These are phyloP conservation scores for Knipowitschia caucasica DNA, from an alignment of 2,797 vertebrate genomes.

Conservation along the genomic window DNA sequence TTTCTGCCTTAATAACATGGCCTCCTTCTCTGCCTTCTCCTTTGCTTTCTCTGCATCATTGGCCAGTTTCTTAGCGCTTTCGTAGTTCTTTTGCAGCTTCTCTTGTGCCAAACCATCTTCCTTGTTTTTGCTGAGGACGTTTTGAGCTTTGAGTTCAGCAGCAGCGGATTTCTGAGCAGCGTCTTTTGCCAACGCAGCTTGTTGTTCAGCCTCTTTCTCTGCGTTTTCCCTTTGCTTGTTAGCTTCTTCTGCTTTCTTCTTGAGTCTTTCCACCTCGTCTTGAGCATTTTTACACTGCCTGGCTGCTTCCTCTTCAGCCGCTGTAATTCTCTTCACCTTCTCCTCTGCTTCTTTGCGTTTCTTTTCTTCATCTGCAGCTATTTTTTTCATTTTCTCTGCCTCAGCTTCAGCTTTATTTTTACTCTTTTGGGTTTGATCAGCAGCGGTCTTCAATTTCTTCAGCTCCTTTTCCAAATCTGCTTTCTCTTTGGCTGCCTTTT, in stretches of 20 bases:
- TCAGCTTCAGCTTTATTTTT: constrained; percentile 86
- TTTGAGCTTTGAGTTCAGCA: constrained; percentile 86
- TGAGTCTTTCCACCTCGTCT: constrained; percentile 87
- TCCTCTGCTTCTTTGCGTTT: constrained; percentile 89
- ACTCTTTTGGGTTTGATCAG: constrained; percentile 85
- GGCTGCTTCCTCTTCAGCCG: constrained; percentile 86
- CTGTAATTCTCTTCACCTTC: constrained; percentile 85
- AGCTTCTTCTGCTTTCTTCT: constrained; percentile 84
- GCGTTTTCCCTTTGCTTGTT: constrained; percentile 84
- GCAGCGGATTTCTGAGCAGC: constrained; percentile 83
- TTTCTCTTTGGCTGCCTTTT: constrained; percentile 86
- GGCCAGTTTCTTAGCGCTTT: constrained; percentile 80
- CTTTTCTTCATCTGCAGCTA: constrained; percentile 85
- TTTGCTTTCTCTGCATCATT: constrained; percentile 86
- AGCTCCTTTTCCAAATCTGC: constrained; percentile 87
- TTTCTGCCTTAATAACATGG: constrained; percentile 78
- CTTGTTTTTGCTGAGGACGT: constrained; percentile 84
- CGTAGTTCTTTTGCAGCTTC: constrained; percentile 82
- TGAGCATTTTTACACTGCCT: constrained; percentile 84
- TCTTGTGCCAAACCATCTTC: constrained; percentile 85
- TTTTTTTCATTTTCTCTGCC: constrained; percentile 82
- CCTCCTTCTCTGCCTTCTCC: constrained; percentile 84
- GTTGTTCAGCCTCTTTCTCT: constrained; percentile 84
- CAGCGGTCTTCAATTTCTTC: constrained; percentile 80
- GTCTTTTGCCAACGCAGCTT: constrained; percentile 86